These are phyloP conservation scores for Puffinus mauretanicus DNA, from an alignment of 2,113 vertebrate species.

Conservation along the genomic window DNA sequence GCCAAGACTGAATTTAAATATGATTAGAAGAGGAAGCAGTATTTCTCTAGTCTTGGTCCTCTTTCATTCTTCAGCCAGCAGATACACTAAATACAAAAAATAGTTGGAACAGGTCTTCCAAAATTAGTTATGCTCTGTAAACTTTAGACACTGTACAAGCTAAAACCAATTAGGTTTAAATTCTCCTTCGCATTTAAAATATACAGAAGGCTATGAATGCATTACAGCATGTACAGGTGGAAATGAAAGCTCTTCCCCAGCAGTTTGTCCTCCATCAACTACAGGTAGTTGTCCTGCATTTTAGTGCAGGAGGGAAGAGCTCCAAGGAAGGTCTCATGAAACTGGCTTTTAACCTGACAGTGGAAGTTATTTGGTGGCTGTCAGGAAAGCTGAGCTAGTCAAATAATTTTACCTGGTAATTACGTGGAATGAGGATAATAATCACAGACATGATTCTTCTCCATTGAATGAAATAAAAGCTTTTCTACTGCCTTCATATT, in stretches of 20 bases:
- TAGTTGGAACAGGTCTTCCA: background rate
- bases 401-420: background rate
- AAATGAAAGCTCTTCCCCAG: background rate
- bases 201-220: background rate
- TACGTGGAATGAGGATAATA: background rate
- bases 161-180: background rate
- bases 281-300: background rate
- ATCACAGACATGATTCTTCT: background rate
- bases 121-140: background rate
- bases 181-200: background rate
- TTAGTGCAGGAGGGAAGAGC: background rate
- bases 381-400: background rate
- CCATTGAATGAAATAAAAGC: background rate
- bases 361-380: background rate
- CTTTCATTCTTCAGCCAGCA: background rate
- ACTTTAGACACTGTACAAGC: background rate
- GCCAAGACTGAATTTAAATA: background rate
- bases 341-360: background rate
- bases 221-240: background rate
- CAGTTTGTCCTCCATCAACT: background rate
- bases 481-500: rapidly evolving
- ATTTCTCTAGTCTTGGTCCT: background rate
- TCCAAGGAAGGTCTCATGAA: background rate
- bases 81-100: background rate
- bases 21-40: background rate